A percentile compares a stretch with the other conserved stretches of the same genome.
phyloP scores from a whole-genome alignment of 2,888 invertebrate species.

The Smittia sp. region DNA sequence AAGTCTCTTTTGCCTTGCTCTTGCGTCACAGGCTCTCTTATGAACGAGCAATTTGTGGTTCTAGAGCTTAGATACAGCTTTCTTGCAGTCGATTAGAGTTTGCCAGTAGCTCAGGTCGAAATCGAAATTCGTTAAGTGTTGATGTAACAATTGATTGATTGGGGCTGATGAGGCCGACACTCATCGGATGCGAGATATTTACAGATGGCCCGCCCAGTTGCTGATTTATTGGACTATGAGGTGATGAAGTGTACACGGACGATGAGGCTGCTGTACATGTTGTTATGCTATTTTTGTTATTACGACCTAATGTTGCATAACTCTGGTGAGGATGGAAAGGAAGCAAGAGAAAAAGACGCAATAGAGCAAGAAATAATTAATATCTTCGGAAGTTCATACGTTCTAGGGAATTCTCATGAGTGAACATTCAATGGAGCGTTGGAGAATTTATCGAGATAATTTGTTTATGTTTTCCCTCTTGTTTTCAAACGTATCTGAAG shows the following conservation, averaged over 20 bases:
- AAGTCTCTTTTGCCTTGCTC: neutral
- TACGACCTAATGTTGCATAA: constrained; percentile 72
- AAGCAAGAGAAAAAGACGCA: neutral
- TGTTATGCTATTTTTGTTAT: constrained; percentile 56
- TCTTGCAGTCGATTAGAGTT: constrained; percentile 54
- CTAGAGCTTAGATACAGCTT: neutral
- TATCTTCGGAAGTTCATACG: neutral
- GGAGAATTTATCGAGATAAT: neutral
- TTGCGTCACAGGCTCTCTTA: too few species aligned
- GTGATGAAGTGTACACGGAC: constrained; percentile 19
- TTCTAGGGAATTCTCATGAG: constrained; percentile 3
- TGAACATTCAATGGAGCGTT: neutral
- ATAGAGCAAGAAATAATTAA: constrained; percentile 8
- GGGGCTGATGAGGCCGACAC: constrained; percentile 54
- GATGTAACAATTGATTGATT: constrained; percentile 62
- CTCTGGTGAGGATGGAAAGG: constrained; percentile 55
- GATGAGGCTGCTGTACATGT: constrained; percentile 54
- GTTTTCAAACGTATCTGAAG: neutral
- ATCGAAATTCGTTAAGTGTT: constrained; percentile 73
- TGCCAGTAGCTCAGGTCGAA: constrained; percentile 81
- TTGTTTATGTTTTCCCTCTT: constrained; percentile 2
- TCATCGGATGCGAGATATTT: constrained; percentile 52
- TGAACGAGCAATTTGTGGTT: neutral
- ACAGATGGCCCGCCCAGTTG: constrained; percentile 46
- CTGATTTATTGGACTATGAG: constrained; percentile 48